Base-by-base conservation (phyloP, 2,113 vertebrate genomes). In the Electrona antarctica region DNA sequence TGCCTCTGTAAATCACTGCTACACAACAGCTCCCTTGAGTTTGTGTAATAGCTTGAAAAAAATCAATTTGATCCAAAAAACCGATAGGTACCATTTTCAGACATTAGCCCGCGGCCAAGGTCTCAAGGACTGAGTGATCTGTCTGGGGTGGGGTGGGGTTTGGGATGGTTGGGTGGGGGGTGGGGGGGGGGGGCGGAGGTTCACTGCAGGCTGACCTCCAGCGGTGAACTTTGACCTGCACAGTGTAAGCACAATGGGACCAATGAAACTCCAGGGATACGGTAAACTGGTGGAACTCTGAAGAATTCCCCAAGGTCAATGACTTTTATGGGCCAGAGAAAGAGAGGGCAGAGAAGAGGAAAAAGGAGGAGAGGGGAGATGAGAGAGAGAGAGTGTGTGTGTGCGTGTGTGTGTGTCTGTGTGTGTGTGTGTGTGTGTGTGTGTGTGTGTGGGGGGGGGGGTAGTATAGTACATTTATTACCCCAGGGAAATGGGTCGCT, bases 201-300 rank as follows among this genome's bases (percentile, higher is more conserved):
- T 64, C 78, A 87, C 75, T 82, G 80, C 56, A n/a, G 50, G 67
- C 82, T 29, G 85, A 89, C 90, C 63, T 57, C 76, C 56, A 7
- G 58, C 29, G 9, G 28, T 72, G 78, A 89, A 78, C 87, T 82
- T 60, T 84, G 87, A 85, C 85, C 86, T 21, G 64, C 76, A 74
- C 65, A 85, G 79, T 82, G 82, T 83, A 84, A 11, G 21, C 84
- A 84, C 87, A 87, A 88, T 85, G 82, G 82, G 70, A 80, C 82
- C 83, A 80, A 82, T 86, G 86, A 88, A 90, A 90, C 77, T 85
- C 82, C 80, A 67, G 84, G 77, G 75, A 86, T 71, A 80, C 51
- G 65, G 77, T 81, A 82, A 88, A 84, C 77, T 57, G 71, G 76
- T 69, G 76, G 67, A 86, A 79, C 69, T 83, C 21, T 7, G 48